A percentile compares a stretch with the other conserved stretches of the same genome.
These are phyloP conservation scores for Ophion obscuratus DNA, from an alignment of 2,888 invertebrate genomes.

Conservation along the genomic window DNA sequence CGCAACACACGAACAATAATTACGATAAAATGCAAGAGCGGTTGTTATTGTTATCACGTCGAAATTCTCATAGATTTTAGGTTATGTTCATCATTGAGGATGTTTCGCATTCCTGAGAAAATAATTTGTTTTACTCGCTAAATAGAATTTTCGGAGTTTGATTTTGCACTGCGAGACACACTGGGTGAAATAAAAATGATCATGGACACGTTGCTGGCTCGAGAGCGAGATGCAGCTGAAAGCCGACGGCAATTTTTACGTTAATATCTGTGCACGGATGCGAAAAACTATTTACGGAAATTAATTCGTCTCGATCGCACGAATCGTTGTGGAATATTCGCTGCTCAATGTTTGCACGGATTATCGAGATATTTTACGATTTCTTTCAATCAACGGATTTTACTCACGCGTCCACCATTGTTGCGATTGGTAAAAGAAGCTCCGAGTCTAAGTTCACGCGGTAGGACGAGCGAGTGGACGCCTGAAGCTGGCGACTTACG, in stretches of 20 bases:
- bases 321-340: slow-evolving; percentile 45
- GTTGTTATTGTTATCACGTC: slow-evolving; percentile 44
- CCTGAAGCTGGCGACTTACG: neutral
- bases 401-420: slow-evolving; percentile 81
- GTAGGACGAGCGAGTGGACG: slow-evolving; percentile 7
- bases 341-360: slow-evolving; percentile 14
- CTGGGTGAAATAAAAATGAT: slow-evolving; percentile 27
- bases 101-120: slow-evolving; percentile 1
- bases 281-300: slow-evolving; percentile 67
- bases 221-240: slow-evolving; percentile 28
- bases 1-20: neutral
- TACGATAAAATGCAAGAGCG: neutral
- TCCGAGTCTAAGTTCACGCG: slow-evolving; percentile 55
- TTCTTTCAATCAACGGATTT: slow-evolving; percentile 64
- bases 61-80: slow-evolving; percentile 33
- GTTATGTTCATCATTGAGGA: slow-evolving; percentile 52
- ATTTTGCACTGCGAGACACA: neutral
- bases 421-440: slow-evolving; percentile 70
- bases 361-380: slow-evolving; percentile 76
- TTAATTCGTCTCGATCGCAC: slow-evolving; percentile 27
- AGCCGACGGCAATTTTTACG: slow-evolving; percentile 47
- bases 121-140: neutral
- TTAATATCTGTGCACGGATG: slow-evolving; percentile 22
- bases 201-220: slow-evolving; percentile 30
- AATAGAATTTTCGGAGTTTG: slow-evolving; percentile 14